These are phyloP conservation scores for Myrmecobius fasciatus DNA, from an alignment of 2,113 vertebrate species.

Conservation along the genomic window DNA sequence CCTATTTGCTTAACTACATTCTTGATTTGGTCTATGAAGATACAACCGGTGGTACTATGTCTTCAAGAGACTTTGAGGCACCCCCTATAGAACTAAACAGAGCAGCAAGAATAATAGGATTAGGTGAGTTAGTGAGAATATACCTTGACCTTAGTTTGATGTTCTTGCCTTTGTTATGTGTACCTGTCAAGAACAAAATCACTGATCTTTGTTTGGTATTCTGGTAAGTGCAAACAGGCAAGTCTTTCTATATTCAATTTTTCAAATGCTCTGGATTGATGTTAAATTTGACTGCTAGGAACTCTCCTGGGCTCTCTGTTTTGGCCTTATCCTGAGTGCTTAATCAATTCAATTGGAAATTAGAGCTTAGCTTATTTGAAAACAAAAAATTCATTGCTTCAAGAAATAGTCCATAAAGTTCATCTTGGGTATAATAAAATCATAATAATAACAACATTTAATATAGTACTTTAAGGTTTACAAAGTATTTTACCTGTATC, in stretches of 20 bases:
- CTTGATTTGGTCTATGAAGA: neutral
- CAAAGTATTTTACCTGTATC: neutral
- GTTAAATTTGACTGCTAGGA: neutral
- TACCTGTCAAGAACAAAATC: neutral
- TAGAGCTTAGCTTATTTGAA: neutral
- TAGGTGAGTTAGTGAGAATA: neutral
- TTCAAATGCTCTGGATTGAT: neutral
- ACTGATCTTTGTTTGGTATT: conserved; percentile 5
- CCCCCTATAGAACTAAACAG: neutral
- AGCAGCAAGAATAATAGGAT: neutral
- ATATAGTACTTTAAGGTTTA: neutral
- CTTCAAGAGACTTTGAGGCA: neutral
- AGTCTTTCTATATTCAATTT: conserved; percentile 23
- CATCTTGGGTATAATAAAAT: neutral
- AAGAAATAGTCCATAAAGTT: neutral
- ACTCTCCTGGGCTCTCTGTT: neutral
- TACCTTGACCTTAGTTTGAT: neutral
- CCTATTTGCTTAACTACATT: neutral
- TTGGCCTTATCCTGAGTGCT: conserved; percentile 10
- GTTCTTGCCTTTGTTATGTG: neutral
- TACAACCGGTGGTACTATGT: neutral
- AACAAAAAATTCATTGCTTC: neutral
- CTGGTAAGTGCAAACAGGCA: conserved; percentile 12
- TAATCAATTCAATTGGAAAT: neutral
- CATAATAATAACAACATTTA: neutral